These are phyloP conservation scores for Bedellia somnulentella DNA, from an alignment of 2,888 invertebrate genomes.

Conservation along the genomic window DNA sequence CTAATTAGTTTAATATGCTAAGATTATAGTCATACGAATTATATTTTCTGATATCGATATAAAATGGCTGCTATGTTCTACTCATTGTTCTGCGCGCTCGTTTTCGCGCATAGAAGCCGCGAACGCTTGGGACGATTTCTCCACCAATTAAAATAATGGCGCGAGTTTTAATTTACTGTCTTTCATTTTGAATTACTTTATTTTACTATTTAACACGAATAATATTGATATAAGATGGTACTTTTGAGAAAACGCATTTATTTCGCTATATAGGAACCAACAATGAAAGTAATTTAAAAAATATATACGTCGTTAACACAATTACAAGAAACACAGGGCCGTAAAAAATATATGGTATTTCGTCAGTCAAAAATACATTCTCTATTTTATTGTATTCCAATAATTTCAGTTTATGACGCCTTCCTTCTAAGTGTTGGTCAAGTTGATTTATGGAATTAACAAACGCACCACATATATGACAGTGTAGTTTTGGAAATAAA, in stretches of 20 bases:
- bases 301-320: conserved; percentile 28
- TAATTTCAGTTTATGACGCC: conserved; percentile 34
- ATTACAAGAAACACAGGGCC: conserved; percentile 26
- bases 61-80: conserved; percentile 57
- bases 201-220: too few species aligned
- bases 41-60: conserved; percentile 62
- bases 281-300: too few species aligned
- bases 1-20: conserved; percentile 61
- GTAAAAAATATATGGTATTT: too few species aligned
- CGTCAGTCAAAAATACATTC: too few species aligned
- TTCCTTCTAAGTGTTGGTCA: conserved; percentile 41
- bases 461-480: conserved; percentile 29
- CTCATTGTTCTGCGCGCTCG: conserved; percentile 63
- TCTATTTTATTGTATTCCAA: conserved; percentile 15
- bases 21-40: conserved; percentile 63
- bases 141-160: conserved; percentile 62
- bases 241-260: too few species aligned
- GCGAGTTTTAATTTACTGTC: conserved; percentile 43
- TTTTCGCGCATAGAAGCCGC: conserved; percentile 63
- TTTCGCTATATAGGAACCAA: too few species aligned
- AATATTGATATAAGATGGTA: too few species aligned
- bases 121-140: conserved; percentile 61
- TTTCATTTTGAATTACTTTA: too few species aligned
- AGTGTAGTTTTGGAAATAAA: too few species aligned
- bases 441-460: conserved; percentile 48